A percentile compares a stretch with the other conserved stretches of the same genome.
Evolutionary conservation across 2,888 invertebrate genomes (phyloP).

Genomic region (Ashinkailepas kermadecensis): DNA sequence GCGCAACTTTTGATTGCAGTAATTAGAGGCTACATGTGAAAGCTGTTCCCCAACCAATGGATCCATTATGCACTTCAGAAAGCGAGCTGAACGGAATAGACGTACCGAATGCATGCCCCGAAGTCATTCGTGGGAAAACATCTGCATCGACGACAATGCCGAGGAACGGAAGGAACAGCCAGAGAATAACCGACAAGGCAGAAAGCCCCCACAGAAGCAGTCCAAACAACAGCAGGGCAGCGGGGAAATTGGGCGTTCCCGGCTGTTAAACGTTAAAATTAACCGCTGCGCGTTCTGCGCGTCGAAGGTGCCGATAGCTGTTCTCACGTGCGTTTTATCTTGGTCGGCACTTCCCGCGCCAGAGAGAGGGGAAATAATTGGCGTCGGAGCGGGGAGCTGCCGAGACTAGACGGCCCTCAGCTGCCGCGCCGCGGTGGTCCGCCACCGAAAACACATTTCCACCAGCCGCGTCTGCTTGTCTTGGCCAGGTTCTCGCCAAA

Average conservation of each 20-base stretch:
- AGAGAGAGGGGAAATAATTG: conserved; percentile 9
- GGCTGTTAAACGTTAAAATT: conserved; percentile 21
- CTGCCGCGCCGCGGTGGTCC: conserved; percentile 14
- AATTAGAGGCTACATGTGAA: conserved; percentile 21
- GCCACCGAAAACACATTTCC: conserved; percentile 14
- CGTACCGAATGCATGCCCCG: neutral
- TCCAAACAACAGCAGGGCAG: neutral
- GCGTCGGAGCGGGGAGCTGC: neutral
- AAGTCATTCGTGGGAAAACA: conserved; percentile 10
- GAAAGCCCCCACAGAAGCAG: neutral
- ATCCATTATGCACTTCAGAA: neutral
- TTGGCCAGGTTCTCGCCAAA: neutral
- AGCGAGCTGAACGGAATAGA: neutral
- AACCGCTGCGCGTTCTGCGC: neutral
- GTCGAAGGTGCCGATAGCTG: neutral
- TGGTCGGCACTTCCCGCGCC: neutral
- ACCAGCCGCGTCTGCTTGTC: neutral
- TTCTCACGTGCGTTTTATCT: conserved; percentile 22
- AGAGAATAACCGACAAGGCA: neutral
- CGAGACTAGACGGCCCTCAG: neutral
- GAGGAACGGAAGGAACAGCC: neutral
- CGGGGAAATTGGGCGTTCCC: conserved; percentile 6
- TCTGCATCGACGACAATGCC: neutral
- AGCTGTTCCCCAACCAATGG: neutral
- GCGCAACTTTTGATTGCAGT: conserved; percentile 19